A percentile compares a stretch with the other conserved stretches of the same genome.
phyloP scores from a whole-genome alignment of 2,113 vertebrate species.

The Stegastes partitus region DNA sequence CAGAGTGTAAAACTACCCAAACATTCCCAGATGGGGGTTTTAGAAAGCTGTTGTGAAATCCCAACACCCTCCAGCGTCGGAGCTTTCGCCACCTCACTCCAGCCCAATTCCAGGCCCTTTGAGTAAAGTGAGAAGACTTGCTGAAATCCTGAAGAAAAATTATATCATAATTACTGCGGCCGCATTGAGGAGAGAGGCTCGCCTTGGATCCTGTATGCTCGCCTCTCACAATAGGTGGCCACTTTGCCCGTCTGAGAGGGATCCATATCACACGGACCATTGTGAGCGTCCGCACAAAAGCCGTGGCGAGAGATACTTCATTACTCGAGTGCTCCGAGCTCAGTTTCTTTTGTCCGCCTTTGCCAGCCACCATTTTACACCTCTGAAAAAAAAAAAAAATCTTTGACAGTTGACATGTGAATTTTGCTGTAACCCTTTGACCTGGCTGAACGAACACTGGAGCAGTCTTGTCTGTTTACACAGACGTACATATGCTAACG shows the following conservation, averaged over 20 bases:
- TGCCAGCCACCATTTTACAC: slow-evolving; percentile 46
- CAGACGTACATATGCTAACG: slow-evolving; percentile 57
- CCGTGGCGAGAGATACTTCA: slow-evolving; percentile 60
- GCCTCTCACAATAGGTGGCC: slow-evolving; percentile 65
- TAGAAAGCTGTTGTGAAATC: slow-evolving; percentile 30
- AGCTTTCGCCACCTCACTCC: slow-evolving; percentile 45
- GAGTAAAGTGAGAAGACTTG: slow-evolving; percentile 75
- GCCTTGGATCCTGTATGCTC: slow-evolving; percentile 36
- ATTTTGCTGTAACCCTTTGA: slow-evolving; percentile 54
- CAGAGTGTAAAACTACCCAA: neutral
- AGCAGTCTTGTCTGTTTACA: slow-evolving; percentile 53
- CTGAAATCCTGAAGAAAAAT: slow-evolving; percentile 73
- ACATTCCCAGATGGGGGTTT: neutral
- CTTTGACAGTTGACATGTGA: slow-evolving; percentile 33
- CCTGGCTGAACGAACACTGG: slow-evolving; percentile 22
- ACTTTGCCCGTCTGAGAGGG: slow-evolving; percentile 70
- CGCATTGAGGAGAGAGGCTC: slow-evolving; percentile 46
- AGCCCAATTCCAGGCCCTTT: slow-evolving; percentile 54
- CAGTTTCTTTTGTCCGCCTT: slow-evolving; percentile 58
- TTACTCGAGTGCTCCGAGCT: slow-evolving; percentile 53
- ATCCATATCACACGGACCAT: slow-evolving; percentile 73
- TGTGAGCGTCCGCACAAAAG: slow-evolving; percentile 62
- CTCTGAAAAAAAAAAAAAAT: neutral
- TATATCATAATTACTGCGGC: slow-evolving; percentile 74
- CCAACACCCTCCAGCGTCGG: slow-evolving; percentile 33